Evolutionary conservation across 2,113 vertebrate genomes (phyloP), one percentile per base, ranked within the genome.

Genomic region (Polypterus bichir): DNA sequence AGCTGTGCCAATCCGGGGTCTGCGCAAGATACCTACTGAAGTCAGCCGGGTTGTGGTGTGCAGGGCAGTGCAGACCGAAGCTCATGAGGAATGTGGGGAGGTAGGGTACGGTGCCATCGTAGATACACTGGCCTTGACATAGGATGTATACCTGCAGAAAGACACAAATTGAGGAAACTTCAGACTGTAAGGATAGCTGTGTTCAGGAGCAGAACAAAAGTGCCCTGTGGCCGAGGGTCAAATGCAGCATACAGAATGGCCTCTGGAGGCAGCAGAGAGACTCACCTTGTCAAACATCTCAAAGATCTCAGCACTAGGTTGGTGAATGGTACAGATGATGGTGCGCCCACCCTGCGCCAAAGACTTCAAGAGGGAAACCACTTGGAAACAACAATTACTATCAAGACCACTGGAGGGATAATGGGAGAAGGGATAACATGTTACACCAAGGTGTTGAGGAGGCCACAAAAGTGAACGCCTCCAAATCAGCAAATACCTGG

Each of bases 91-190:
- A 89, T 10, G 88, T 87, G 60, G 89, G 86, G 74, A 89, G 83
- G 68, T 83, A 83, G 74, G 84, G 79, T 48, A 86, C 83, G 0
- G 81, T n/a, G 0, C 88, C 88, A 69, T 88, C 86, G 78, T 87
- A 89, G 80, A 89, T 88, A 65, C 88, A 89, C 65, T 89, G 86
- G 44, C 88, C 88, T 69, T 89, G 88, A 72, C 88, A 89, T 69
- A 89, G 77, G 76, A 89, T 89, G 69, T 86, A 89, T 4, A 88
- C 83, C 88, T 89, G 80, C n/a, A 6, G 52, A 46, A 52, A 9
- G 47, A 48, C 11, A 66, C 57, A 48, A 47, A 47, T 47, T 60
- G n/a, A 61, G 49, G 51, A 27, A 27, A 27, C 27, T 27, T 27
- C 27, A 27, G 27, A 27, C 27, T 27, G 27, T 27, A 27, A 27